Base-by-base conservation (phyloP, 2,797 vertebrate genomes). In the Bothrops alternatus region DNA sequence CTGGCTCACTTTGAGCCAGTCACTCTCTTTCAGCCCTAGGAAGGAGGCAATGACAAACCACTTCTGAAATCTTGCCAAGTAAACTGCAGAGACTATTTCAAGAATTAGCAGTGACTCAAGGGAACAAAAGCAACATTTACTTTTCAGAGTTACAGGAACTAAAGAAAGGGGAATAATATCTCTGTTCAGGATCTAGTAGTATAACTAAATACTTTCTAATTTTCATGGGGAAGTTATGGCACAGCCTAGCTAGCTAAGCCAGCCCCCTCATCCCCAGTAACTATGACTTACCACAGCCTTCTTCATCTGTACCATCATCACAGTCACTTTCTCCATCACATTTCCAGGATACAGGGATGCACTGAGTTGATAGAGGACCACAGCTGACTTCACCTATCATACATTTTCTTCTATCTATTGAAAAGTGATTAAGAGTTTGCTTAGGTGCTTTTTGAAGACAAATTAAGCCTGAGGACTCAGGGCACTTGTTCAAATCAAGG, bases 321-420 rank as follows among this genome's bases (percentile, higher is more conserved):
- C 99, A 99, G 97, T 99, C 99, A 95, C 96, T 98, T 97, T 99
- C 99, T 92, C 99, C 98, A 93, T 99, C 99, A 96, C 99, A 99
- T 93, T 99, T 98, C 99, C 99, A 99, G 97, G 98, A 99, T 90
- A 98, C 86, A 8, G 99, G 99, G 96, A 99, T 98, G 93, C 99
- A 99, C 94, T 99, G 98, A 56, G 98, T 98, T 95, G 99, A 99
- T 89, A 98, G 98, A 3, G 98, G 97, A 10, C 99, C 99, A 95
- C 99, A 99, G 97, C 98, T 99, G 94, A 99, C 98, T 98, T 99
- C 99, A 90, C 99, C 99, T 95, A 98, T 96, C 73, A 98, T 98
- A 95, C 99, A 99, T 1, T 98, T 99, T 98, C 98, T 98, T 94
- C 98, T 98, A 97, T 99, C 99, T 99, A 95, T 97, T 94, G 95